These are phyloP conservation scores for Choreutis nemorana DNA, from an alignment of 2,888 invertebrate species.

Conservation along the genomic window DNA sequence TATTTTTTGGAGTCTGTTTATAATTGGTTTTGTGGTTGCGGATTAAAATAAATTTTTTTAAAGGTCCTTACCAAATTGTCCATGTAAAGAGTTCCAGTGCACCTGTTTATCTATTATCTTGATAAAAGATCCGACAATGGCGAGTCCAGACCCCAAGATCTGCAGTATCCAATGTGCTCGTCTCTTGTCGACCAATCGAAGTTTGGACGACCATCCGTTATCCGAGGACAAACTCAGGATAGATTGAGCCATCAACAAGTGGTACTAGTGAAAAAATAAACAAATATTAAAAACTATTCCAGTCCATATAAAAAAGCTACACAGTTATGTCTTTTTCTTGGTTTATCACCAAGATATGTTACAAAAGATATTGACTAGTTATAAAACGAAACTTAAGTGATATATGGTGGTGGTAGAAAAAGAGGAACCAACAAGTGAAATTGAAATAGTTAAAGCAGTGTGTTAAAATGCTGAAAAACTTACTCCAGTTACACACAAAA, in stretches of 20 bases:
- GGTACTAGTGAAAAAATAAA: conserved; percentile 28
- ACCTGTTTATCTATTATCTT: conserved; percentile 25
- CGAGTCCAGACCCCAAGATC: conserved; percentile 33
- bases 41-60: conserved; percentile 1
- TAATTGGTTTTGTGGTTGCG: too few relatives aligned
- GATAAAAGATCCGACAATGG: conserved; percentile 34
- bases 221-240: conserved; percentile 33
- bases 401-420: too few relatives aligned
- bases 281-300: not conserved
- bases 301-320: not conserved
- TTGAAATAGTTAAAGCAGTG: conserved; percentile 1
- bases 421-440: not conserved
- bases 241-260: conserved; percentile 44
- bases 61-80: conserved; percentile 29
- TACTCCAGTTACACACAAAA: conserved; percentile 46
- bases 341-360: too few relatives aligned
- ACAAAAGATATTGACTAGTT: too few relatives aligned
- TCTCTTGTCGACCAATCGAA: conserved; percentile 34
- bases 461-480: conserved; percentile 16
- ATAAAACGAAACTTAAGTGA: too few relatives aligned
- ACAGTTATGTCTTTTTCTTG: too few relatives aligned
- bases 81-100: conserved; percentile 36
- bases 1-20: too few relatives aligned
- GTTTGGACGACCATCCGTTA: conserved; percentile 35
- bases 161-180: conserved; percentile 42